A percentile compares a stretch with the other conserved stretches of the same genome.
Evolutionary conservation across 1,140 invertebrate genomes (phyloP).

Genomic region (Melanaphis sacchari): DNA sequence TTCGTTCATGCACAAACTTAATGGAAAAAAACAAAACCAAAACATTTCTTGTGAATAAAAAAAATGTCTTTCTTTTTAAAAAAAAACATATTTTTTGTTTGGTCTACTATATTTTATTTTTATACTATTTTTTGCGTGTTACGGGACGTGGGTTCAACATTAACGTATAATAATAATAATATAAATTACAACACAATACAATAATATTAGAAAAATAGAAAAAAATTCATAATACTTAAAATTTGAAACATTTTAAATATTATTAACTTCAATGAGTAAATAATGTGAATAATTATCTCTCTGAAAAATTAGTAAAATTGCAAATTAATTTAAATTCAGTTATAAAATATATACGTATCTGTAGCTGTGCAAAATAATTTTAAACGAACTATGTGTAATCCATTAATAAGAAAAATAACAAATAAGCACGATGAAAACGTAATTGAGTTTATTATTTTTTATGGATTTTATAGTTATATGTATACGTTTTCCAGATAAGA

Average conservation of each 20-base stretch:
- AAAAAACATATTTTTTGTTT: not conserved
- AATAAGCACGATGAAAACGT: no score
- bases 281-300: no score
- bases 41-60: not conserved
- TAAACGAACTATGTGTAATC: no score
- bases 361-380: no score
- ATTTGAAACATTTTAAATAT: no score
- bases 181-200: not conserved
- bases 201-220: not conserved
- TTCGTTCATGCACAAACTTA: not conserved
- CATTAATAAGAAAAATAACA: no score
- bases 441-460: no score
- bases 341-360: no score
- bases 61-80: not conserved
- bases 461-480: not conserved
- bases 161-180: not conserved
- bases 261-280: no score
- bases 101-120: not conserved
- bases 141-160: not conserved
- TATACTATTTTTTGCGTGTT: not conserved
- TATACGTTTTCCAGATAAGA: not conserved
- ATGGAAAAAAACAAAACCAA: not conserved
- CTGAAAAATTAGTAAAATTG: no score
- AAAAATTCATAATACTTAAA: not conserved
- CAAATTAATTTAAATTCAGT: no score